Evolutionary conservation across 2,888 invertebrate genomes (phyloP), one percentile per base, ranked within the genome.

Genomic region (Luperina nickerlii): DNA sequence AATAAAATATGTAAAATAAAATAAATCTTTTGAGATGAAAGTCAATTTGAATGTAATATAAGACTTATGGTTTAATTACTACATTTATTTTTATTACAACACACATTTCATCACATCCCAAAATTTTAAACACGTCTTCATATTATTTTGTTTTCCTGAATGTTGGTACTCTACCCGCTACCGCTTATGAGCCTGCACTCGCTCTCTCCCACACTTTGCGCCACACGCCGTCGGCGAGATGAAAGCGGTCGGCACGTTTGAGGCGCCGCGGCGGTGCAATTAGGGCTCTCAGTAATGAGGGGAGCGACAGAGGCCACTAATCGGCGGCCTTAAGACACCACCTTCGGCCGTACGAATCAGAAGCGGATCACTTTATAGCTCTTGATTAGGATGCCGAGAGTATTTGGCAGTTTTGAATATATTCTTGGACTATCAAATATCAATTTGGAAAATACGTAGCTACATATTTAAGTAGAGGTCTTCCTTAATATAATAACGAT

Each of bases 241-340:
- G 94, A 96, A 96, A 96, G 96, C 92, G 86, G 91, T 92, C 96
- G 96, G 96, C 92, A 91, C 95, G 92, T 96, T 96, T 96, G 96
- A 95, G 92, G 89, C 91, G 92, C 92, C 92, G 92, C 91, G 92
- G 94, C 94, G 92, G 92, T 93, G 95, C 96, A 96, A 96, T 96
- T 96, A 96, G 95, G 95, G 92, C 92, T 88, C 92, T 90, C 92
- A 88, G 96, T 96, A 96, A 96, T 96, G 96, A 96, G 96, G 94
- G 94, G 91, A 93, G 94, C 96, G 96, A 96, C 96, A 96, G 95
- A 94, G 84, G 94, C 94, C 95, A 93, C 96, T 96, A 96, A 96
- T 96, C 96, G 95, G 90, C 91, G 78, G 87, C 85, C 89, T 87
- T 84, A 85, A 88, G 81, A 84, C 86, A 83, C 88, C 86, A 87